These are phyloP conservation scores for Colinus virginianus DNA, from an alignment of 2,113 vertebrate genomes.

Conservation along the genomic window DNA sequence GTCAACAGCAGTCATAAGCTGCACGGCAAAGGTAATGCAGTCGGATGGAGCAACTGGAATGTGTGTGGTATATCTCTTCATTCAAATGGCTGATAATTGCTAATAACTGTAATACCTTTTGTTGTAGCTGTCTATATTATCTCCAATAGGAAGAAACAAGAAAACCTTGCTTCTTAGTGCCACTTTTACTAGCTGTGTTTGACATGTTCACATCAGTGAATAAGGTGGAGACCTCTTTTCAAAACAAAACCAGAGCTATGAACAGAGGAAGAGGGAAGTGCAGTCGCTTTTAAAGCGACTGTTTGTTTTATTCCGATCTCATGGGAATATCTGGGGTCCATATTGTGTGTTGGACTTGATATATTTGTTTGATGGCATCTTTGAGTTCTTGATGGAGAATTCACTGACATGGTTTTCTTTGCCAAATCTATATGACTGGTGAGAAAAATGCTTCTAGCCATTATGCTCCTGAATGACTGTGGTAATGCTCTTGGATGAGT, in stretches of 20 bases:
- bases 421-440: neutral
- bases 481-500: neutral
- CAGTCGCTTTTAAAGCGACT: neutral
- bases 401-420: neutral
- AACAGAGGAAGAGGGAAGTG: neutral
- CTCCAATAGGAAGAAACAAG: neutral
- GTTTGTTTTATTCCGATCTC: neutral
- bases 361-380: neutral
- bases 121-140: neutral
- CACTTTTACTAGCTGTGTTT: neutral
- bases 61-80: neutral
- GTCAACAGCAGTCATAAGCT: neutral
- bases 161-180: neutral
- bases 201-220: neutral
- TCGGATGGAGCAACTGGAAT: neutral
- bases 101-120: neutral
- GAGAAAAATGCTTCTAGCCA: neutral
- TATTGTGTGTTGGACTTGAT: neutral
- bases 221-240: neutral
- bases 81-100: neutral
- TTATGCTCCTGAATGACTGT: accelerated
- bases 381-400: neutral
- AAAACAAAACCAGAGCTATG: neutral
- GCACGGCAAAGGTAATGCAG: neutral
- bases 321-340: neutral